A percentile compares a stretch with the other conserved stretches of the same genome.
Evolutionary conservation across 2,797 vertebrate genomes (phyloP).

Genomic region (Hydrocynus forskahlii): DNA sequence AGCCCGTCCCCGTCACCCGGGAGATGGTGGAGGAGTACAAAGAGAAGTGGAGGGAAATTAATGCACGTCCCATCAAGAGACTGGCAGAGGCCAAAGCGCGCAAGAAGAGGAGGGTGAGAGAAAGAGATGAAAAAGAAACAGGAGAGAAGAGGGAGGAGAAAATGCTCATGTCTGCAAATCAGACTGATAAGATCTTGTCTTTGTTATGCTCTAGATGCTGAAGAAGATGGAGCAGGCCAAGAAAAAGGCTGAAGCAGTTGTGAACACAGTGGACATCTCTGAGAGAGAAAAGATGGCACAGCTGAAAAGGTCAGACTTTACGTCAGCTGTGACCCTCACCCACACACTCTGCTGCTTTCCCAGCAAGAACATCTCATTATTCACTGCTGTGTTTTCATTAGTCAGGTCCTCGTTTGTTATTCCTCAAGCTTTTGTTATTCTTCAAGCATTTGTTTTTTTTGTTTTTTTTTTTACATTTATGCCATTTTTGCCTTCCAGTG

Average conservation of each 20-base stretch:
- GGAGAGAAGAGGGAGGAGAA: conserved; percentile 24
- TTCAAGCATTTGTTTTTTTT: no score
- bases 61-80: conserved; percentile 93
- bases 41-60: conserved; percentile 91
- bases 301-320: conserved; percentile 81
- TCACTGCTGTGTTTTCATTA: no score
- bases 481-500: no score
- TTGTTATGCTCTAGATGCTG: conserved; percentile 78
- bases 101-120: conserved; percentile 76
- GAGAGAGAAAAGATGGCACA: conserved; percentile 94
- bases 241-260: conserved; percentile 94
- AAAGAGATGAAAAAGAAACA: background rate
- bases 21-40: conserved; percentile 90
- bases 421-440: no score
- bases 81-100: conserved; percentile 89
- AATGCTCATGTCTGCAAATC: background rate
- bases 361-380: no score
- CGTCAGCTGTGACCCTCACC: background rate
- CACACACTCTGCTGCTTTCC: background rate
- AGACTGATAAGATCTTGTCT: background rate
- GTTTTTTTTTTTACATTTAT: no score
- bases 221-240: conserved; percentile 96
- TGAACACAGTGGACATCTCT: conserved; percentile 93
- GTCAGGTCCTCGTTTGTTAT: no score
- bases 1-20: conserved; percentile 82